Evolutionary conservation across 2,888 invertebrate species (phyloP).

Genomic region (Dasysyrphus albostriatus): DNA sequence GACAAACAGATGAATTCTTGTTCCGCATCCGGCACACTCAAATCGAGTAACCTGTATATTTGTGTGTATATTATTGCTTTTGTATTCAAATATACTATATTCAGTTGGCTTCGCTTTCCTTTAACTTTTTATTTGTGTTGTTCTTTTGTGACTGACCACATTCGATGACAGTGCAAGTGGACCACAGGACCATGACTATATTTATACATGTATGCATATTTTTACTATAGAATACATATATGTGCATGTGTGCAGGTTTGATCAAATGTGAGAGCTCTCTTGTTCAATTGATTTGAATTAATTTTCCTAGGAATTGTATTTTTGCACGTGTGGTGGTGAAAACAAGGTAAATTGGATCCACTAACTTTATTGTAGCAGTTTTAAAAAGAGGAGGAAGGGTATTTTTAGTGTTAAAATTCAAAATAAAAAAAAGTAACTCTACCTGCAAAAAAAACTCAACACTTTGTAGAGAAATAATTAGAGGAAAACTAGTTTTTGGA

Average conservation of each 20-base stretch:
- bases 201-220: neutral
- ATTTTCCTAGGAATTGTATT: constrained; percentile 26
- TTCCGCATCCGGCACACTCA: constrained; percentile 36
- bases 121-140: constrained; percentile 12
- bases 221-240: neutral
- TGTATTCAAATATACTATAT: constrained; percentile 5
- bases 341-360: constrained; percentile 20
- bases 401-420: neutral
- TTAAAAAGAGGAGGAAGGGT: no score
- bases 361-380: neutral
- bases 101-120: neutral
- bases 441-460: neutral
- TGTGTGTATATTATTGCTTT: neutral
- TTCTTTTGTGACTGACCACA: constrained; percentile 21
- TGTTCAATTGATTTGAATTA: constrained; percentile 63
- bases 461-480: neutral
- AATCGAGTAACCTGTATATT: constrained; percentile 33
- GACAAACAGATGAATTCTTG: constrained; percentile 57
- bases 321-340: neutral
- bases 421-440: neutral
- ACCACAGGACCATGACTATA: constrained; percentile 24
- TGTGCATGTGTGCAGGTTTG: neutral
- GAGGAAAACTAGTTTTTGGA: no score
- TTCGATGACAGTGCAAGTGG: constrained; percentile 47
- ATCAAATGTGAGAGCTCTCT: constrained; percentile 35